These are phyloP conservation scores for Campaea margaritaria DNA, from an alignment of 2,888 invertebrate genomes.

Conservation along the genomic window DNA sequence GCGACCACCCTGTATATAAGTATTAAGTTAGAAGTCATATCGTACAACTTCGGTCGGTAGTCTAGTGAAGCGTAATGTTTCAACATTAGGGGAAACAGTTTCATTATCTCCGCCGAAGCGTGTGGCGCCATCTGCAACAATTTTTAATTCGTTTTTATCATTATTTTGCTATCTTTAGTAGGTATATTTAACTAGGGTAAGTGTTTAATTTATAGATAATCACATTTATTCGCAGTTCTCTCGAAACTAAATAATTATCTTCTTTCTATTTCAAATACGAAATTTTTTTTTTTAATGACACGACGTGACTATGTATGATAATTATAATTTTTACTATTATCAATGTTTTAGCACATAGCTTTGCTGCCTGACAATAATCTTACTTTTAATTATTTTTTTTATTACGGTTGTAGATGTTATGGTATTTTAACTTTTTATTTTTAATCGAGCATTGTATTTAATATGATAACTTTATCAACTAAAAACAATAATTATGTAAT, in stretches of 20 bases:
- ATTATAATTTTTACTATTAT: conserved; percentile 42
- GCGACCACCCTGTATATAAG: conserved; percentile 49
- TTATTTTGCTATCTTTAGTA: conserved; percentile 53
- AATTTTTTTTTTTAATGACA: conserved; percentile 60
- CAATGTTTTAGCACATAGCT: conserved; percentile 59
- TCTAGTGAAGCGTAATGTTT: conserved; percentile 41
- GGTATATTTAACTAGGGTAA: conserved; percentile 51
- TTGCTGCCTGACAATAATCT: conserved; percentile 78
- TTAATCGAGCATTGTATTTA: conserved; percentile 53
- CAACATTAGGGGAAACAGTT: conserved; percentile 1
- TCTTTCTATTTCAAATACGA: conserved; percentile 30
- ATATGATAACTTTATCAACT: conserved; percentile 41
- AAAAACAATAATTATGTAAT: too few species aligned
- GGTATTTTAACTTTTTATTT: conserved; percentile 49
- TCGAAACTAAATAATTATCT: conserved; percentile 44
- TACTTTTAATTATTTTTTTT: conserved; percentile 62
- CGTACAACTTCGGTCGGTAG: conserved; percentile 68
- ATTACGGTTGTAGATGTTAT: conserved; percentile 60
- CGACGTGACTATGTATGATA: conserved; percentile 53
- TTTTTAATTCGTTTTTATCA: conserved; percentile 46
- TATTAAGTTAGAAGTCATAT: conserved; percentile 61
- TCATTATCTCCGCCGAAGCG: conserved; percentile 24
- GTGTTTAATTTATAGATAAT: conserved; percentile 61
- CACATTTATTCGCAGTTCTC: conserved; percentile 58
- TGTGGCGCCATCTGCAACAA: conserved; percentile 29